Evolutionary conservation across 2,113 vertebrate species (phyloP), one percentile per base, ranked within the genome.

Genomic region (Cettia cetti): DNA sequence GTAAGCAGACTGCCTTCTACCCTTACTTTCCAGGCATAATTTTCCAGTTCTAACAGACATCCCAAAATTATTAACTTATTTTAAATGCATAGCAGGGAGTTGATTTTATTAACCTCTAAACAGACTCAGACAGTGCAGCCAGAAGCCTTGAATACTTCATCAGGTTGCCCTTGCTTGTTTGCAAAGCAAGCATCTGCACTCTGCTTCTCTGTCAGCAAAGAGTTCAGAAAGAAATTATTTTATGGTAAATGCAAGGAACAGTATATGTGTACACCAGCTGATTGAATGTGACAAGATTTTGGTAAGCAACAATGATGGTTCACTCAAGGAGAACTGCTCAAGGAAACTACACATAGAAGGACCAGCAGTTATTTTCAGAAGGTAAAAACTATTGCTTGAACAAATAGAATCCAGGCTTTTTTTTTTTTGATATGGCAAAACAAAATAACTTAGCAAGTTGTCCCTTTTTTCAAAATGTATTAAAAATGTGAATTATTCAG

Each of bases 81-180:
- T 86, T 91, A 75, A 76, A 60, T 8, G 22, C 47, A 26, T 68
- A 89, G 26, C 11, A 47, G 47, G 56, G 44, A 84, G 63, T 11
- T 66, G 54, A 61, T 61, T 86, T 81, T 81, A 82, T 86, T 95
- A 86, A 91, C 87, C 81, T 91, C 61, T 76, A 79, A 92, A 89
- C 5, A 10, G 82, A 60, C 35, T 56, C 42, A 87, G 75, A 27
- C 31, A 50, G 21, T 75, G 44, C 65, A 79, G 39, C 44, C 70
- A 86, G 78, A 78, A 96, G 61, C 52, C 74, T 85, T 59, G 74
- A 91, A 68, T 79, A 37, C 54, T 89, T 86, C 80, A 47, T 89
- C 81, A 87, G 21, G 59, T 60, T 91, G 61, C 49, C 49, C 60
- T 78, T 82, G 69, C 77, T 86, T 82, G 69, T 88, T 89, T 94